These are phyloP conservation scores for Anas platyrhynchos DNA, from an alignment of 2,113 vertebrate genomes.

Conservation along the genomic window DNA sequence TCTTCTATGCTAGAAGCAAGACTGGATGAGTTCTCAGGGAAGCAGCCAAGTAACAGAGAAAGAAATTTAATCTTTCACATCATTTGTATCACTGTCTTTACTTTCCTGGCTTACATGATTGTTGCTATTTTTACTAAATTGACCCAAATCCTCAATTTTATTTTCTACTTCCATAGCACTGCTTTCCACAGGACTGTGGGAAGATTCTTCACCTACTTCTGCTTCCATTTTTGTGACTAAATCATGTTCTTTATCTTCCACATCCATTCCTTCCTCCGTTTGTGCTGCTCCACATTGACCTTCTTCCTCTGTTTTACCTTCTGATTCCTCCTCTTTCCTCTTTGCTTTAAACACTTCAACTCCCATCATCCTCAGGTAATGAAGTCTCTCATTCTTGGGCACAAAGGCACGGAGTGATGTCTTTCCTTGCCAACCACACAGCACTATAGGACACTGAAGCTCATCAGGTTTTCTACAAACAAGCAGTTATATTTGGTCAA, in stretches of 20 bases:
- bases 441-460: constrained; percentile 92
- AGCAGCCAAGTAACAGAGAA: not conserved
- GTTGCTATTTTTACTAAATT: constrained; percentile 5
- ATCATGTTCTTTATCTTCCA: not conserved
- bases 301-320: not conserved
- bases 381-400: constrained; percentile 92
- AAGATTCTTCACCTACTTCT: constrained; percentile 36
- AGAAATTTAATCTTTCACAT: constrained; percentile 39
- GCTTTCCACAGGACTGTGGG: constrained; percentile 12
- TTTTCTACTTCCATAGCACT: constrained; percentile 41
- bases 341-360: constrained; percentile 89
- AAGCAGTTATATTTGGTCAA: not conserved
- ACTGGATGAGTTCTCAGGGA: not conserved
- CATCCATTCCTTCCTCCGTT: constrained; percentile 29
- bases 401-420: constrained; percentile 95
- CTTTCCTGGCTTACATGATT: not conserved
- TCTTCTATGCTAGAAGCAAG: not conserved
- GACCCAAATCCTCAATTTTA: constrained; percentile 20
- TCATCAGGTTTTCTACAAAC: constrained; percentile 79
- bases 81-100: not conserved
- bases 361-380: constrained; percentile 96
- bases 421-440: constrained; percentile 97
- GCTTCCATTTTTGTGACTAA: constrained; percentile 31
- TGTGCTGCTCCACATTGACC: not conserved
- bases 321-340: constrained; percentile 52